Percentiles rank a stretch among this genome's conserved stretches.
Evolutionary conservation across 2,113 vertebrate genomes (phyloP).

Genomic region (Larimichthys polyactis): DNA sequence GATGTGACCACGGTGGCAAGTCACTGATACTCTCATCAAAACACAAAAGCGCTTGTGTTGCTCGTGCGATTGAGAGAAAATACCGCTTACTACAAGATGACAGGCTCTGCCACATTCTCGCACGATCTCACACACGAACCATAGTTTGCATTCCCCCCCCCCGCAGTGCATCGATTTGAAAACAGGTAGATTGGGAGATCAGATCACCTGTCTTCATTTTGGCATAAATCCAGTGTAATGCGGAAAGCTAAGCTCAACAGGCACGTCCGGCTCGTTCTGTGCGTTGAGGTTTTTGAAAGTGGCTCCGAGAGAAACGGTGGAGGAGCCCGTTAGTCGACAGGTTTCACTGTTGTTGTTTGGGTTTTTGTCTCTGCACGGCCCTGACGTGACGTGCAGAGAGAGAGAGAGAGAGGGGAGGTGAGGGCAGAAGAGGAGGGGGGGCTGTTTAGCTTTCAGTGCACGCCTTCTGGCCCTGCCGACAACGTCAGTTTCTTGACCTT

Average conservation of each 20-base stretch:
- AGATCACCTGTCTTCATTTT: slow-evolving; percentile 44
- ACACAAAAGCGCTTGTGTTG: slow-evolving; percentile 6
- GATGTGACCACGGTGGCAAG: slow-evolving; percentile 18
- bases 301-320: not conserved
- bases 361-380: slow-evolving; percentile 22
- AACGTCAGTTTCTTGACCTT: slow-evolving; percentile 62
- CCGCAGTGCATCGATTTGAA: slow-evolving; percentile 17
- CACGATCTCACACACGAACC: slow-evolving; percentile 22
- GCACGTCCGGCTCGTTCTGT: not conserved
- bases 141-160: slow-evolving; percentile 55
- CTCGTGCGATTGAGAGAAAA: not conserved
- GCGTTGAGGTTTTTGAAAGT: not conserved
- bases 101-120: slow-evolving; percentile 63
- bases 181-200: slow-evolving; percentile 30
- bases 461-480: slow-evolving; percentile 22
- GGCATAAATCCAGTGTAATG: slow-evolving; percentile 1
- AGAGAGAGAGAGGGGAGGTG: not conserved
- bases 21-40: slow-evolving; percentile 34
- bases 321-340: slow-evolving; percentile 8
- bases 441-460: slow-evolving; percentile 56
- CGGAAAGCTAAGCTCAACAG: slow-evolving; percentile 16
- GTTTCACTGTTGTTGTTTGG: slow-evolving; percentile 46
- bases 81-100: slow-evolving; percentile 61
- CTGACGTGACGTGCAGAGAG: not conserved
- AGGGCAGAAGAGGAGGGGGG: not conserved